Conservation (phyloP, 2,888 invertebrate genomes). For the Panzeria rudis region DNA sequence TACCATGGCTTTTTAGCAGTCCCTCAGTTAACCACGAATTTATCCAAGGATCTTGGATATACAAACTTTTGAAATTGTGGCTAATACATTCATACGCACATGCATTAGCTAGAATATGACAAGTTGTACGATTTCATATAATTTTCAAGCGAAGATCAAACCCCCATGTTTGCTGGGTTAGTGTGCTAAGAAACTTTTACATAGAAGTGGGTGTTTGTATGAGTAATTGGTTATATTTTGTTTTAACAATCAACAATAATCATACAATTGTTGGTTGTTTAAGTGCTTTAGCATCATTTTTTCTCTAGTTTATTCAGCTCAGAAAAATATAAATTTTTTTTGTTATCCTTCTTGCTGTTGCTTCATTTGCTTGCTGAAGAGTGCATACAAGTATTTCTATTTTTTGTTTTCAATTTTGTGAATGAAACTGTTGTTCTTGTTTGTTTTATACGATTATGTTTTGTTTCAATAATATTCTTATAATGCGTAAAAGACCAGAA, state of each 20-base stretch:
- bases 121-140: too few species aligned
- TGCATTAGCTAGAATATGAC: too few species aligned
- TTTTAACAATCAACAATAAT: constrained; percentile 67
- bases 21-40: too few species aligned
- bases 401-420: constrained; percentile 50
- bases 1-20: too few species aligned
- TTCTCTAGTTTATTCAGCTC: neutral
- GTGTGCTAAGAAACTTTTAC: constrained; percentile 14
- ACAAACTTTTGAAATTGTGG: too few species aligned
- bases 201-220: constrained; percentile 47
- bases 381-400: constrained; percentile 1
- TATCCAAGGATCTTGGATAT: too few species aligned
- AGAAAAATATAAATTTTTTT: neutral
- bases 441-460: constrained; percentile 38
- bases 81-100: too few species aligned
- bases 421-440: constrained; percentile 43
- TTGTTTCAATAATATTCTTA: constrained; percentile 4
- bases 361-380: constrained; percentile 32
- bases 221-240: constrained; percentile 67
- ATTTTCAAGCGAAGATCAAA: too few species aligned
- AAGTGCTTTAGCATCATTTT: constrained; percentile 64
- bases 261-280: constrained; percentile 62
- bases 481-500: constrained; percentile 36
- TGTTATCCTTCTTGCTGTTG: constrained; percentile 12
- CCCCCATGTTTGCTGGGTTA: neutral